Evolutionary conservation across 2,797 vertebrate species (phyloP).

Genomic region (Catharus ustulatus): DNA sequence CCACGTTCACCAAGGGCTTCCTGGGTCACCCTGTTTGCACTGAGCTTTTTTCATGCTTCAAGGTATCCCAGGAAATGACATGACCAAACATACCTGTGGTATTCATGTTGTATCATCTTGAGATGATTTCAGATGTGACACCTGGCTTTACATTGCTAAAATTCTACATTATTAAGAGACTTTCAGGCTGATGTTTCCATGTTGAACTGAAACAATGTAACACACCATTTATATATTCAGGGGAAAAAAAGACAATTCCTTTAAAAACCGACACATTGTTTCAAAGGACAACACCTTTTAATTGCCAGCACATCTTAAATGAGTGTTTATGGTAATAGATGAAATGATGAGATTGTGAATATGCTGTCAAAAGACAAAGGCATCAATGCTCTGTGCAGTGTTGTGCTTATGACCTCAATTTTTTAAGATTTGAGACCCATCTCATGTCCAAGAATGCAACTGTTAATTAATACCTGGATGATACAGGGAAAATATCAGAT

Average conservation of each 20-base stretch:
- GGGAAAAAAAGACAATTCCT: not conserved
- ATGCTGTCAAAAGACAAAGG: not conserved
- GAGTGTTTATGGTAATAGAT: not conserved
- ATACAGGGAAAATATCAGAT: not conserved
- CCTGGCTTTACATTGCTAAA: fast-evolving
- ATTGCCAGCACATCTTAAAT: not conserved
- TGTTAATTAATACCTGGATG: not conserved
- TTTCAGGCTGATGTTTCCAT: not conserved
- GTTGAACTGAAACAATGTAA: not conserved
- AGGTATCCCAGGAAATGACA: fast-evolving
- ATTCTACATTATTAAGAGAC: not conserved
- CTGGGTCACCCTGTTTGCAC: not conserved
- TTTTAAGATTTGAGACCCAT: not conserved
- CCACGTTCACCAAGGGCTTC: fast-evolving
- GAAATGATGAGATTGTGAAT: not conserved
- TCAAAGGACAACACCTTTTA: not conserved
- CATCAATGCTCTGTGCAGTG: not conserved
- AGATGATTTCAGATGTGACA: fast-evolving
- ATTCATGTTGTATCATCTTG: not conserved
- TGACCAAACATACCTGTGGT: not conserved
- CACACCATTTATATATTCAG: not conserved
- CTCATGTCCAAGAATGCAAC: not conserved
- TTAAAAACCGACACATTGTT: not conserved
- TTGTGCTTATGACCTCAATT: not conserved
- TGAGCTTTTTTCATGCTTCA: not conserved